These are phyloP conservation scores for Apoderus coryli DNA, from an alignment of 2,888 invertebrate genomes.

Conservation along the genomic window DNA sequence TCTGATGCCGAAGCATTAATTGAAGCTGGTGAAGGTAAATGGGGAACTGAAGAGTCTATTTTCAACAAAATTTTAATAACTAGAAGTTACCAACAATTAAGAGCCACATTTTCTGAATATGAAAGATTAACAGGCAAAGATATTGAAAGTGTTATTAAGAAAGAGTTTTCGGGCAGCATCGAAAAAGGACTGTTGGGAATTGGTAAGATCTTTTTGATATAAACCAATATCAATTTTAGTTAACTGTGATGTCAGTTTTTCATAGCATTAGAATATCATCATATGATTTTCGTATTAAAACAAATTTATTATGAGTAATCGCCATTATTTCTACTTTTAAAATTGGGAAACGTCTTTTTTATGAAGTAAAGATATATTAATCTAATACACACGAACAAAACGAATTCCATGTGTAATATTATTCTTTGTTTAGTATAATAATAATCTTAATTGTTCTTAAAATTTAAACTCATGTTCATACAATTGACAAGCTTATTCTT, in stretches of 20 bases:
- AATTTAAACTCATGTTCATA: constrained; percentile 4
- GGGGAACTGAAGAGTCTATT: constrained; percentile 83
- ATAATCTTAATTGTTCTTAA: constrained; percentile 1
- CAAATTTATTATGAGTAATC: no score
- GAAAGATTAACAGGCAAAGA: constrained; percentile 68
- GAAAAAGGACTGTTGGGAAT: constrained; percentile 79
- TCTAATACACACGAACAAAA: no score
- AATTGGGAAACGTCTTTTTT: no score
- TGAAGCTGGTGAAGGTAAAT: constrained; percentile 66
- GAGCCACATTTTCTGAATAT: constrained; percentile 73
- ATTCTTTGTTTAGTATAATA: no score
- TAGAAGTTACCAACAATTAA: constrained; percentile 78
- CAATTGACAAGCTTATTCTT: constrained; percentile 8
- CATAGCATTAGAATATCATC: no score
- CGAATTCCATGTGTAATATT: no score
- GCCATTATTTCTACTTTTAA: no score
- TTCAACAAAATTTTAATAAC: constrained; percentile 77
- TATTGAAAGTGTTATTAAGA: constrained; percentile 71
- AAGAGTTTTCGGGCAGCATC: constrained; percentile 77
- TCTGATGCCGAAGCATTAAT: constrained; percentile 70
- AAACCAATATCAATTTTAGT: not conserved
- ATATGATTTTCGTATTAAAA: not conserved
- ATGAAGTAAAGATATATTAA: no score
- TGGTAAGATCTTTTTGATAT: constrained; percentile 46
- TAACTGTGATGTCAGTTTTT: no score